phyloP scores from a whole-genome alignment of 2,113 vertebrate genomes.

The Galemys pyrenaicus region DNA sequence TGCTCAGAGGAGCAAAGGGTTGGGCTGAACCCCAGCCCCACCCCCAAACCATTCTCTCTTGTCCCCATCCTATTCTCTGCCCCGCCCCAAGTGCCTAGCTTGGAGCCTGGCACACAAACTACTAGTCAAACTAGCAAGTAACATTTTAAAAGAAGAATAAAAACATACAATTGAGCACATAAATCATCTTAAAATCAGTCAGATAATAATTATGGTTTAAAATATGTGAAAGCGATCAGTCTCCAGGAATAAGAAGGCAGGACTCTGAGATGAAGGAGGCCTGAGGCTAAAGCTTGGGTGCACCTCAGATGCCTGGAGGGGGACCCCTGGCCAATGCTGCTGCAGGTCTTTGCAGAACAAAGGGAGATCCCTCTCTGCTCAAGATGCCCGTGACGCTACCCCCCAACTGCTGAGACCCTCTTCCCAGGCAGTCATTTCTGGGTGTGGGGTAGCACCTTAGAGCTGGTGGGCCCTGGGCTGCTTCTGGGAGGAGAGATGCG shows the following conservation, averaged over 20 bases:
- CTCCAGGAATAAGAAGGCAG: neutral
- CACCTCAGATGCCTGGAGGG: neutral
- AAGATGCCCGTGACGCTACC: accelerated
- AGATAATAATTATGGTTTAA: neutral
- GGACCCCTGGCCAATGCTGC: neutral
- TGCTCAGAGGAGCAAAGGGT: accelerated
- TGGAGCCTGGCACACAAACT: neutral
- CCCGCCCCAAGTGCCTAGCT: neutral
- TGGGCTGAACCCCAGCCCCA: neutral
- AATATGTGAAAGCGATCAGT: neutral
- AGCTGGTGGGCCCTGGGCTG: neutral
- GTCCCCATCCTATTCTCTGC: no score
- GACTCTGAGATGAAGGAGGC: neutral
- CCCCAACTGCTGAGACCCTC: neutral
- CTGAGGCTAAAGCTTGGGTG: accelerated
- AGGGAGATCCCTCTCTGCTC: neutral
- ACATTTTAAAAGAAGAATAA: neutral
- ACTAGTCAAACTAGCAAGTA: neutral
- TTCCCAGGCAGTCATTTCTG: neutral
- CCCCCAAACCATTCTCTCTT: neutral
- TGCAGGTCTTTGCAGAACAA: neutral
- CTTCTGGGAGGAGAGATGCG: neutral
- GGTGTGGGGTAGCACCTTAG: neutral
- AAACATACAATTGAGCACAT: neutral
- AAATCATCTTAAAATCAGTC: neutral